Evolutionary conservation across 2,888 invertebrate genomes (phyloP), one percentile per base, ranked within the genome.

Genomic region (Ischnura elegans): DNA sequence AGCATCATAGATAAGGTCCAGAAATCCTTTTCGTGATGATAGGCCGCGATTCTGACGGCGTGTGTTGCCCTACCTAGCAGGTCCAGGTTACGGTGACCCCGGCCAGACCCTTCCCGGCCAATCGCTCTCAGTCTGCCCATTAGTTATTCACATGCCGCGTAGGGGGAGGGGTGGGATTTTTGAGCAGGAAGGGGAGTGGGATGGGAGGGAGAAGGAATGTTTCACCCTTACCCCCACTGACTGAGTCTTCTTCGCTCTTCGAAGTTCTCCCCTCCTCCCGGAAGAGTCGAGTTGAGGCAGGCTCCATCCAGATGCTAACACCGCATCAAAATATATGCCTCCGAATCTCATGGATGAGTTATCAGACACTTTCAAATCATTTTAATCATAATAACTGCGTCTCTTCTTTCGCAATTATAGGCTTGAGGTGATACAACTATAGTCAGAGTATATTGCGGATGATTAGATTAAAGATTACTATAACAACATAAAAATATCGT

Each of bases 11-110:
- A 42, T 25, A n/a, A n/a, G n/a, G n/a, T n/a, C 90, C 66, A 21
- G 25, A 16, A 76, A 76, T 36, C 43, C 61, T 90, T 90, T 66
- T 90, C 90, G 42, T 66, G 90, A 90, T 66, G 90, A 43, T 90
- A 66, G 43, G 25, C 43, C 25, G 55, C 19, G 55, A 61, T 42
- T 19, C 19, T 51, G 51, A 51, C 51, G 16, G 51, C 13, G 13
- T 51, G 16, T 19, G 16, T 51, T 47, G 1, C 16, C 84, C 42
- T n/a, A 42, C 16, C n/a, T 43, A 85, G 43, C 10, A 85, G 25
- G 46, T n/a, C n/a, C n/a, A n/a, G 45, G 46, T n/a, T 19, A n/a
- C 87, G 47, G n/a, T 3, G 10, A 25, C 36, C 4, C 51, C 66
- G 4, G 13, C 47, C 19, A 36, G 19, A 5, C 46, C 45, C 45